These are phyloP conservation scores for Gymnocypris eckloni DNA, from an alignment of 2,797 vertebrate genomes.

Conservation along the genomic window DNA sequence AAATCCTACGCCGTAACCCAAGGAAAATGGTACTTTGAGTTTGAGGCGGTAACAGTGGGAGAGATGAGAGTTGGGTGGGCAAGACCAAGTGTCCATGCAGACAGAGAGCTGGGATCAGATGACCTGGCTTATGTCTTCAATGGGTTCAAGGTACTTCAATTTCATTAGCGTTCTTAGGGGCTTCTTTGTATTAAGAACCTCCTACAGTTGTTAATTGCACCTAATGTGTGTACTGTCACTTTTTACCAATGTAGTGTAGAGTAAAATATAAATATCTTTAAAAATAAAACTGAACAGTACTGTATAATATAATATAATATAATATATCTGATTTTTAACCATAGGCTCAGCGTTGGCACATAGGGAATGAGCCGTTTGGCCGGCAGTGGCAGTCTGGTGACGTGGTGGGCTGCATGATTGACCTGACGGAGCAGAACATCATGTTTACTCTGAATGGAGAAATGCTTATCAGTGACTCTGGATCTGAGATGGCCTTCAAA, in stretches of 20 bases:
- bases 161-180: not conserved
- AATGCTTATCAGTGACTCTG: slow-evolving; percentile 93
- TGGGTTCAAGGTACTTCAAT: slow-evolving; percentile 82
- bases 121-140: slow-evolving; percentile 93
- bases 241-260: not conserved
- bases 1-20: slow-evolving; percentile 86
- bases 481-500: slow-evolving; percentile 93
- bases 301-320: no score
- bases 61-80: slow-evolving; percentile 97
- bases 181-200: slow-evolving; percentile 1
- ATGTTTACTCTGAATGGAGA: slow-evolving; percentile 96
- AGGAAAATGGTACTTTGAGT: slow-evolving; percentile 96
- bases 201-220: not conserved
- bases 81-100: slow-evolving; percentile 85
- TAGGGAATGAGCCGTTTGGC: slow-evolving; percentile 90
- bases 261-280: not conserved
- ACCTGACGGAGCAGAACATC: slow-evolving; percentile 89
- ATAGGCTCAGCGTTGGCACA: slow-evolving; percentile 93
- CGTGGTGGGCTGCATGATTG: slow-evolving; percentile 94
- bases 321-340: not conserved
- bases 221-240: not conserved
- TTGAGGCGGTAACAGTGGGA: slow-evolving; percentile 90
- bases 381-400: slow-evolving; percentile 91
- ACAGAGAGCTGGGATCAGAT: slow-evolving; percentile 88
- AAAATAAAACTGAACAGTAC: not conserved